Conservation (phyloP, 2,888 invertebrate genomes). For the Notodonta ziczac region DNA sequence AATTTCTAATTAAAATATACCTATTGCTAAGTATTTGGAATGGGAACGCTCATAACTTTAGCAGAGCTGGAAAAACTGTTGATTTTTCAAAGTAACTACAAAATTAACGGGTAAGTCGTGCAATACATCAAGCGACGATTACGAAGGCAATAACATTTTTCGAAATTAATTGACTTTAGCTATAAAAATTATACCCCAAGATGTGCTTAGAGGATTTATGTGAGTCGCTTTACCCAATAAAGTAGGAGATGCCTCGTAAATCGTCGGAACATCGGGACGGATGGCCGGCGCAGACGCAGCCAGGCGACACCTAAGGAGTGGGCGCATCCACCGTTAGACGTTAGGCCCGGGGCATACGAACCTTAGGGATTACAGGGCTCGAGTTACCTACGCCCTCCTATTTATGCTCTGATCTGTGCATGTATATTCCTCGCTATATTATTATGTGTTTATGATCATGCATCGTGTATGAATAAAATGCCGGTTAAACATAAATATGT, state of each 20-base stretch:
- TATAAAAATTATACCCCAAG: constrained; percentile 64
- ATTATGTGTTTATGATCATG: constrained; percentile 7
- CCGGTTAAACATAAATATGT: background rate
- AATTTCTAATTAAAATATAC: background rate
- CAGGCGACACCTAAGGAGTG: constrained; percentile 76
- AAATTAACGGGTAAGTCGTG: constrained; percentile 2
- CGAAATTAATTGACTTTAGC: constrained; percentile 49
- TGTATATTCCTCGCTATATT: constrained; percentile 37
- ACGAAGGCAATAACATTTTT: constrained; percentile 39
- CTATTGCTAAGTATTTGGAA: background rate
- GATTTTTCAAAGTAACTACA: background rate
- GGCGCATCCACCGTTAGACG: constrained; percentile 75
- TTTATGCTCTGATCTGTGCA: constrained; percentile 27
- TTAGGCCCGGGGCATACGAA: constrained; percentile 43
- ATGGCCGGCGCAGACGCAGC: constrained; percentile 50
- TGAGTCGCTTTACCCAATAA: constrained; percentile 77
- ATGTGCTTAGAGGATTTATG: constrained; percentile 74
- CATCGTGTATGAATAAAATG: background rate
- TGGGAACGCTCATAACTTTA: too few species aligned
- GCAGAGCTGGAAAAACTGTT: too few species aligned
- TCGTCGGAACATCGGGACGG: constrained; percentile 67
- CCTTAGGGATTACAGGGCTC: constrained; percentile 43
- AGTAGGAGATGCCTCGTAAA: constrained; percentile 80
- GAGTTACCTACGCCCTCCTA: constrained; percentile 40
- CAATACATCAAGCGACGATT: constrained; percentile 8